These are phyloP conservation scores for Trichonephila clavata DNA, from an alignment of 1,140 invertebrate species.

Conservation along the genomic window DNA sequence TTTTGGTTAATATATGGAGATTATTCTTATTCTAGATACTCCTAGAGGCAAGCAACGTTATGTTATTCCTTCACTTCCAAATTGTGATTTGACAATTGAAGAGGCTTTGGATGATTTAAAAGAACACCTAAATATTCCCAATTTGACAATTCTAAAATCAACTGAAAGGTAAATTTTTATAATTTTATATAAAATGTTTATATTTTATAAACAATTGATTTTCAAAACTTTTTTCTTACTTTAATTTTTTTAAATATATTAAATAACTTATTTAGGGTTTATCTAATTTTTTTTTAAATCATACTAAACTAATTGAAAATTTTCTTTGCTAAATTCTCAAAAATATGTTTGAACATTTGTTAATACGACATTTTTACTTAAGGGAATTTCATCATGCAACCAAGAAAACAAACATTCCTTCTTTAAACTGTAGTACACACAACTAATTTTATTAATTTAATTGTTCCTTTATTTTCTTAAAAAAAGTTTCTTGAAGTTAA, in stretches of 20 bases:
- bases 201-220: too few species aligned
- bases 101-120: slow-evolving; percentile 47
- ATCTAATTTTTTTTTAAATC: too few species aligned
- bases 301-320: too few species aligned
- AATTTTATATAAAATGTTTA: not conserved
- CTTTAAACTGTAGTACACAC: too few species aligned
- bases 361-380: too few species aligned
- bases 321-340: too few species aligned
- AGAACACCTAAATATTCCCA: slow-evolving; percentile 15
- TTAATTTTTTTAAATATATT: not conserved
- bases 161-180: slow-evolving; percentile 45
- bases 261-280: too few species aligned
- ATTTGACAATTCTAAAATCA: slow-evolving; percentile 63
- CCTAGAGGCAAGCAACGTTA: not conserved
- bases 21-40: not conserved
- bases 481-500: not conserved
- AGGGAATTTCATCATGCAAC: too few species aligned
- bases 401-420: not conserved
- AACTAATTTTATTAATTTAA: not conserved
- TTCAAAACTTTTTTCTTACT: too few species aligned
- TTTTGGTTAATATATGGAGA: too few species aligned
- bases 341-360: too few species aligned
- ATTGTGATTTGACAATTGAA: slow-evolving; percentile 55
- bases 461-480: not conserved
- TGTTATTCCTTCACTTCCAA: slow-evolving; percentile 2